A percentile compares a stretch with the other conserved stretches of the same genome.
Conservation (phyloP, 2,888 invertebrate species). For the Drosophila suboccidentalis region DNA sequence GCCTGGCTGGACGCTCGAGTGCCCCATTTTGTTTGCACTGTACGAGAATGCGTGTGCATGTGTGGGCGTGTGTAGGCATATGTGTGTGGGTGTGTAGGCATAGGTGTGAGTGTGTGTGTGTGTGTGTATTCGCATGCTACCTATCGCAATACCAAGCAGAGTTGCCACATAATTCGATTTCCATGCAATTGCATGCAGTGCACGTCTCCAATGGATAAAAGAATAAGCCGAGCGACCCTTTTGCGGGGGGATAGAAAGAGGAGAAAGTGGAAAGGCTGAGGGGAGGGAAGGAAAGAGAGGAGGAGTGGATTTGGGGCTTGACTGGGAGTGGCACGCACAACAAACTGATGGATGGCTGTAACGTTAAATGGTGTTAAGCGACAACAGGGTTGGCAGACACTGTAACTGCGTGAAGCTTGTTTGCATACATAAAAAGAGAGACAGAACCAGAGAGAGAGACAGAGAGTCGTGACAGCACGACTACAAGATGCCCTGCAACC, state of each 20-base stretch:
- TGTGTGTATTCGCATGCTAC: constrained; percentile 11
- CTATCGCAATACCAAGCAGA: constrained; percentile 31
- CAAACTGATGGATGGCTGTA: constrained; percentile 45
- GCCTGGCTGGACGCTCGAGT: constrained; percentile 35
- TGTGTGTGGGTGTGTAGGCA: constrained; percentile 5
- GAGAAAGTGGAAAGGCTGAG: too few species aligned
- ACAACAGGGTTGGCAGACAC: constrained; percentile 9
- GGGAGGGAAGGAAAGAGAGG: neutral
- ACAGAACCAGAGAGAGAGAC: neutral
- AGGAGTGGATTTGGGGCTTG: neutral
- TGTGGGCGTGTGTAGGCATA: neutral
- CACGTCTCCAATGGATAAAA: constrained; percentile 48
- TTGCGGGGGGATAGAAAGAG: too few species aligned
- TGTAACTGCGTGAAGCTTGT: constrained; percentile 8
- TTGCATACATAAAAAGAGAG: constrained; percentile 20
- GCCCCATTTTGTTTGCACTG: constrained; percentile 18
- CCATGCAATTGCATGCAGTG: constrained; percentile 62
- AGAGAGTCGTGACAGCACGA: neutral
- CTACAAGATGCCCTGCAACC: neutral
- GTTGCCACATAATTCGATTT: constrained; percentile 78
- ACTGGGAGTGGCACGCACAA: constrained; percentile 38
- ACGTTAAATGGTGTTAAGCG: constrained; percentile 49
- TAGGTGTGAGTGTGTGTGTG: constrained; percentile 4
- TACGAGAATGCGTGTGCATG: neutral
- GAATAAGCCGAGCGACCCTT: constrained; percentile 27